These are phyloP conservation scores for Shinisaurus crocodilurus DNA, from an alignment of 2,113 vertebrate species.

Conservation along the genomic window DNA sequence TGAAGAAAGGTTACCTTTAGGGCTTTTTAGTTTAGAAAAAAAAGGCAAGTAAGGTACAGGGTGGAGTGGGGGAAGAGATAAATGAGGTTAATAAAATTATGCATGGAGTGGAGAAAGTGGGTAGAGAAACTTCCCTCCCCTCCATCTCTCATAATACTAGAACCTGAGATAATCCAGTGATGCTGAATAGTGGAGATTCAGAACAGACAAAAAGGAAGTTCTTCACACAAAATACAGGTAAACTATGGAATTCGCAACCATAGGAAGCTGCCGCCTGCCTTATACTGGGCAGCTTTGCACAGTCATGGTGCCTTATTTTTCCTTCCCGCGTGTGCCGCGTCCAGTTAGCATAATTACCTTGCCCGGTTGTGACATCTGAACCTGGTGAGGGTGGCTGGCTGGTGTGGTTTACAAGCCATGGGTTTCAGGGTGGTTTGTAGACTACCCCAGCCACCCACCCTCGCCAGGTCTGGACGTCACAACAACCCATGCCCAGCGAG, in stretches of 20 bases:
- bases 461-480: no score
- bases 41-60: not conserved
- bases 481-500: no score
- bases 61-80: no score
- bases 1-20: not conserved
- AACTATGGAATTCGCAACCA: not conserved
- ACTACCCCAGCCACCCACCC: no score
- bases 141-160: not conserved
- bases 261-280: not conserved
- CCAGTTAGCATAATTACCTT: no score
- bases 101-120: not conserved
- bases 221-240: not conserved
- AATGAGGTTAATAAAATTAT: not conserved
- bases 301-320: no score
- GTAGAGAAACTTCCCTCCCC: not conserved
- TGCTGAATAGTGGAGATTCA: not conserved
- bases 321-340: no score
- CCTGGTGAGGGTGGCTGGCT: no score
- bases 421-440: no score
- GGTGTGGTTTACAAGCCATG: no score
- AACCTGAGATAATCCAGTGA: not conserved
- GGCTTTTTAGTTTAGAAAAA: not conserved
- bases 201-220: not conserved
- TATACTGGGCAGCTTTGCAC: no score
- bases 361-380: no score